Evolutionary conservation across 2,888 invertebrate genomes (phyloP), one percentile per base, ranked within the genome.

Genomic region (Autographa pulchrina): DNA sequence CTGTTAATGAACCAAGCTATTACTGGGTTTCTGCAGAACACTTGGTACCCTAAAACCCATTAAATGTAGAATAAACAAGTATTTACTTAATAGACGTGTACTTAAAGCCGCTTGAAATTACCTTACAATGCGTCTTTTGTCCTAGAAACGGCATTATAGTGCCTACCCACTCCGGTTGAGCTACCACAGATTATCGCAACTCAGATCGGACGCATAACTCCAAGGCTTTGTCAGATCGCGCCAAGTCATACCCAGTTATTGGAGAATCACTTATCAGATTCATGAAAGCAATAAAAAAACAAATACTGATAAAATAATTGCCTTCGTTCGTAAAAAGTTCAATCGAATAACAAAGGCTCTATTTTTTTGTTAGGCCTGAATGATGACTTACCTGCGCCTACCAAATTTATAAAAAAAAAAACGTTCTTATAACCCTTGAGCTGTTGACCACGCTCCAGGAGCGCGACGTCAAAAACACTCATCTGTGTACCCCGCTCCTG

Each of bases 211-310:
- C 48, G 59, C 35, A 71, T 62, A 41, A 48, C 65, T 72, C 32
- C 62, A 43, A 62, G 56, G 68, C 69, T 78, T 81, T 77, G 64
- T 72, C 35, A 38, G 38, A 82, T 79, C 70, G 35, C 63, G 83
- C 72, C 41, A 32, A 69, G 75, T 83, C 83, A 83, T 83, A 71
- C 71, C 18, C n/a, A 67, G 61, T 67, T 70, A 82, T 82, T 81
- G 68, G 35, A 80, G 67, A 78, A 75, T 74, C 71, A 77, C 75
- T 82, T 83, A 83, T 80, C 78, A 68, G 80, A 83, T 80, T 78
- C 65, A 58, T 74, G 62, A 64, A 61, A 52, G 72, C 68, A 84
- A 82, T 84, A 83, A 84, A 76, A 83, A 75, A 63, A 68, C 66
- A 65, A 83, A 78, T 48, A 60, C 7, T 69, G 74, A 81, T 77